Evolutionary conservation across 2,797 vertebrate species (phyloP), one percentile per base, ranked within the genome.

Genomic region (Cephalopachus bancanus): DNA sequence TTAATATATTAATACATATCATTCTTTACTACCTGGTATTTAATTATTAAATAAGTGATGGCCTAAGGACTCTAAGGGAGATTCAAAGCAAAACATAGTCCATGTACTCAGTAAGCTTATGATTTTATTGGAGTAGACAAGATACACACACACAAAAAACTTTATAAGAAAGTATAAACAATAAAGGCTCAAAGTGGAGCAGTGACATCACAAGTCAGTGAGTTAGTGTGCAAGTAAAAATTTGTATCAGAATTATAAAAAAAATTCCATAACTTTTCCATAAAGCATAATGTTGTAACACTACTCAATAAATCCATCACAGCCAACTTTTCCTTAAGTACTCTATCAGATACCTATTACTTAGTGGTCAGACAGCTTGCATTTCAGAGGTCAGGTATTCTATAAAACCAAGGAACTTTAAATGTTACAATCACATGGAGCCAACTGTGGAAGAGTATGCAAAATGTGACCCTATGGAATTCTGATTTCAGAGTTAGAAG

Each of bases 21-120:
- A 65, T 62, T 79, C 37, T 75, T 93, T 89, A 86, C 20, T 81
- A 30, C 8, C 5, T 51, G 49, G 12, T 26, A 84, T 17, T 80
- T 88, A 85, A 64, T 95, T 76, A 94, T 64, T 83, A 95, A 94
- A 76, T 72, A 84, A 94, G 91, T 49, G 53, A 85, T 62, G 30
- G 55, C 14, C 44, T 94, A 85, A 91, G 71, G 19, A 30, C 17
- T 62, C 26, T 16, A 10, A 8, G 49, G 5, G 6, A 81, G 37
- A 83, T 72, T 64, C 71, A 86, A 96, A 93, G 65, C 75, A 87
- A 62, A 78, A 67, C 37, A 62, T 17, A 81, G 44, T 26, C 10
- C 67, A 37, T 79, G 1, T 53, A 26, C 24, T 94, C 74, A 93
- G 8, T 83, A 76, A 94, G 62, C 49, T 79, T 86, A 88, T 44